These are phyloP conservation scores for Pseudorasbora parva DNA, from an alignment of 2,113 vertebrate species.

Conservation along the genomic window DNA sequence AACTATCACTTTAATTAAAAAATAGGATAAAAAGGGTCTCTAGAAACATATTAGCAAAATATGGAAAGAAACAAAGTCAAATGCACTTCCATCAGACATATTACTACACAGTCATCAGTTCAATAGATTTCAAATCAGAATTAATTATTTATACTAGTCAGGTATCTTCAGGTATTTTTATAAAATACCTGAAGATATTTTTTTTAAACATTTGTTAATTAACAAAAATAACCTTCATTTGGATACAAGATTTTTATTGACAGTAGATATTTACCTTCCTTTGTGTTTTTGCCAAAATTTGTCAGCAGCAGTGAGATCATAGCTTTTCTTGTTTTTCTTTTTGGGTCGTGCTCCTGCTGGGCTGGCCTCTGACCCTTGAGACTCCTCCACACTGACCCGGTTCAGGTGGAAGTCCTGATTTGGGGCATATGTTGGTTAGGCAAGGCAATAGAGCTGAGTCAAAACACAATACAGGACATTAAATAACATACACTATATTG, in stretches of 20 bases:
- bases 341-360: slow-evolving; percentile 94
- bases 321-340: slow-evolving; percentile 93
- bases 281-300: slow-evolving; percentile 98
- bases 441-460: slow-evolving; percentile 1
- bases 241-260: neutral
- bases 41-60: neutral
- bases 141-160: neutral
- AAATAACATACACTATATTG: neutral
- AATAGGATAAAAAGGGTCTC: neutral
- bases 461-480: slow-evolving; percentile 15
- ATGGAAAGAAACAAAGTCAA: neutral
- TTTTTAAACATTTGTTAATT: no score
- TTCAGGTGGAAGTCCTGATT: slow-evolving; percentile 94
- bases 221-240: neutral
- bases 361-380: slow-evolving; percentile 80
- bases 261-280: slow-evolving; percentile 84
- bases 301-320: slow-evolving; percentile 93
- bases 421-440: neutral
- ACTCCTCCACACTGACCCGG: slow-evolving; percentile 91
- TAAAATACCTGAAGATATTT: neutral
- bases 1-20: slow-evolving; percentile 9
- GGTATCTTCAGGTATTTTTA: no score
- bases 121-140: neutral
- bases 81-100: neutral
- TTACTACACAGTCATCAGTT: neutral